These are phyloP conservation scores for Ophion slaviceki DNA, from an alignment of 2,888 invertebrate species.

Conservation along the genomic window DNA sequence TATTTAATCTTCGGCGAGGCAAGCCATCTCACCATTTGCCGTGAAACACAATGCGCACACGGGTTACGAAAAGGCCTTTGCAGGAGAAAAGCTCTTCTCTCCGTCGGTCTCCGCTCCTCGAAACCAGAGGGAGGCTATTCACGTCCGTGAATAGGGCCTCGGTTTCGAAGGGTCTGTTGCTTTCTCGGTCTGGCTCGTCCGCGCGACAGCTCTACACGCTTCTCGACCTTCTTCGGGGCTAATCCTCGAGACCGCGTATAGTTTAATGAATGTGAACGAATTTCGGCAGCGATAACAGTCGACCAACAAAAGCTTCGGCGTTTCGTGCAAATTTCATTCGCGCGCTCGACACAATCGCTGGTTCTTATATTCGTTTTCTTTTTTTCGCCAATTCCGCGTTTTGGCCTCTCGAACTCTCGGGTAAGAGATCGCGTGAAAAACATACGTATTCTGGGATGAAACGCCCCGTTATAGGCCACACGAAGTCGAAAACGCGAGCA, in stretches of 20 bases:
- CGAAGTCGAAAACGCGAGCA: slow-evolving; percentile 58
- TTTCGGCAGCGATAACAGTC: slow-evolving; percentile 31
- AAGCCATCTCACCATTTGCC: slow-evolving; percentile 49
- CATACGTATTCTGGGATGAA: slow-evolving; percentile 15
- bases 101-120: not conserved
- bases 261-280: slow-evolving; percentile 71
- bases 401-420: slow-evolving; percentile 23
- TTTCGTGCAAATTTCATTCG: slow-evolving; percentile 20
- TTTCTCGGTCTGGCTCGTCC: slow-evolving; percentile 7
- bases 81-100: slow-evolving; percentile 20
- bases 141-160: slow-evolving; percentile 49
- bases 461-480: slow-evolving; percentile 9
- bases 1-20: slow-evolving; percentile 75
- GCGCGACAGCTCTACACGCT: not conserved
- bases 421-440: slow-evolving; percentile 58
- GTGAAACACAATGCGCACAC: slow-evolving; percentile 70
- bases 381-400: slow-evolving; percentile 31
- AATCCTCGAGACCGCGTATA: slow-evolving; percentile 73
- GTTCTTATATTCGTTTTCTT: not conserved
- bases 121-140: slow-evolving; percentile 28
- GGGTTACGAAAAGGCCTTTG: slow-evolving; percentile 31
- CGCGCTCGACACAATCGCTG: slow-evolving; percentile 3
- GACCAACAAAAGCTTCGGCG: slow-evolving; percentile 40
- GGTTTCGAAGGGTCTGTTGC: slow-evolving; percentile 57
- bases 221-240: slow-evolving; percentile 15